Evolutionary conservation across 1,140 invertebrate genomes (phyloP), one percentile per base, ranked within the genome.

Genomic region (Trissolcus basalis): DNA sequence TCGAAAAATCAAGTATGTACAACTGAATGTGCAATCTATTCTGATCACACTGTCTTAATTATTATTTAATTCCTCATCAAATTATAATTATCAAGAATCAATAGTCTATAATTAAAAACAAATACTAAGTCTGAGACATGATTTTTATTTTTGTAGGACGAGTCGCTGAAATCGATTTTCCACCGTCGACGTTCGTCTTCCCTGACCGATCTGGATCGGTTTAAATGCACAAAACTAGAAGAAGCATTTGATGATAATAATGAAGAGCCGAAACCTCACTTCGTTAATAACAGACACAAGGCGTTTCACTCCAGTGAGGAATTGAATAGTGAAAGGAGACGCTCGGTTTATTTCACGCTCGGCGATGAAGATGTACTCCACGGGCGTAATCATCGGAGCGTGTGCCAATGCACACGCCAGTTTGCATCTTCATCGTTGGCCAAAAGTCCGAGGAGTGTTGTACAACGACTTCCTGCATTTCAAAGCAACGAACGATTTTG

Each of bases 301-400:
- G 71, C 77, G 59, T 78, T 72, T 64, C 50, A 74, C 41, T 76
- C 69, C 39, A 73, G 51, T 35, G 72, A 76, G 12, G 79, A 80
- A 59, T 72, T 75, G 68, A 69, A 32, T 63, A 81, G 43, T 67
- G 77, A 75, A 64, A 75, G 77, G 53, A 77, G 79, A 60, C 73
- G 73, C 13, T 73, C 81, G 7, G 93, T 94, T 0, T 87, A 93
- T n/a, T 95, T 95, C 81, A 93, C 93, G 8, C 86, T 95, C 10
- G 94, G 94, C n/a, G 93, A 93, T 50, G 91, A 94, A 81, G 93
- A 72, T 60, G 94, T 47, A 90, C 91, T 75, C 92, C 53, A 87
- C 89, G 78, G 80, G 87, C 89, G 78, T 77, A 14, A 79, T 78
- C 13, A 76, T 56, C 35, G 70, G 39, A 69, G 65, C 48, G 36